A percentile compares a stretch with the other conserved stretches of the same genome.
phyloP scores from a whole-genome alignment of 2,113 vertebrate genomes.

The Phalacrocorax pelagicus region DNA sequence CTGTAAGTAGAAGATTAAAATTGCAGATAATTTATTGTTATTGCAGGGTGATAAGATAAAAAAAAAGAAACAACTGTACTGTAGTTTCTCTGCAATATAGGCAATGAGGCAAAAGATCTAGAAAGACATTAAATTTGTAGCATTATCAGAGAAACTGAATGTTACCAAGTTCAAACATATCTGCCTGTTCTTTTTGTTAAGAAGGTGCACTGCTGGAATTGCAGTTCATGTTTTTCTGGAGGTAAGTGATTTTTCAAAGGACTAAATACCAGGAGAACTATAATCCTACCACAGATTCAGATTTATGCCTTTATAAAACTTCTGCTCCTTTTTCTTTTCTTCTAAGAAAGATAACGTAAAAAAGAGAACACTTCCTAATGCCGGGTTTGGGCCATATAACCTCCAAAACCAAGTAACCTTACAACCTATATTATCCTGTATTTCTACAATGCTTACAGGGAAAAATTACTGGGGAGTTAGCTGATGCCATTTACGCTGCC shows the following conservation, averaged over 20 bases:
- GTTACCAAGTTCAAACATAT: neutral
- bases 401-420: neutral
- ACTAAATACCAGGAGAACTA: neutral
- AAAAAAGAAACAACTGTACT: neutral
- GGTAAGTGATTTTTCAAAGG: neutral
- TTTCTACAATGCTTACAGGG: neutral
- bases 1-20: neutral
- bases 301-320: neutral
- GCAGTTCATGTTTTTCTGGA: neutral
- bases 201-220: neutral
- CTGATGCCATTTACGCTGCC: neutral
- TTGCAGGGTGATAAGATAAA: neutral
- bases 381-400: neutral
- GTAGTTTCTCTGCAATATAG: neutral
- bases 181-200: neutral
- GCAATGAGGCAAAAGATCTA: neutral
- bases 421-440: neutral
- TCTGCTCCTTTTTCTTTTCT: neutral
- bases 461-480: neutral
- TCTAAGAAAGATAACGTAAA: neutral
- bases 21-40: neutral
- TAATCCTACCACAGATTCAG: neutral
- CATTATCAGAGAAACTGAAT: neutral
- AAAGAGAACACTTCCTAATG: neutral
- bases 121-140: neutral